Percentiles rank a stretch among this genome's conserved stretches.
Evolutionary conservation across 2,888 invertebrate species (phyloP).

Genomic region (Tupiocoris notatus): DNA sequence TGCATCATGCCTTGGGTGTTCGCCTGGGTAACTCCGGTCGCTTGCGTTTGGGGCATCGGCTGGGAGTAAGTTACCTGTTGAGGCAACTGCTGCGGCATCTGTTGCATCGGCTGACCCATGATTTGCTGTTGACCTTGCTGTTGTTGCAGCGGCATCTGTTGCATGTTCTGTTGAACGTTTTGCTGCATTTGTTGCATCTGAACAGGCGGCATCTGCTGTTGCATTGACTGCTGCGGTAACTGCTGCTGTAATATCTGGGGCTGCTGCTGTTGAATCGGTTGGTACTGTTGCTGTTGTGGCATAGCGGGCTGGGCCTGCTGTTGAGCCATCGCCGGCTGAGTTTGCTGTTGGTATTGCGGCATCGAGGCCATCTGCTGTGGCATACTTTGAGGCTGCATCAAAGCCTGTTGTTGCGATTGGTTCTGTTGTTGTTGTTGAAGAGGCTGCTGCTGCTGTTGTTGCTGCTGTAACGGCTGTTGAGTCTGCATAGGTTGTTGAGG

Average conservation of each 20-base stretch:
- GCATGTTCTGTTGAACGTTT: slow-evolving; percentile 48
- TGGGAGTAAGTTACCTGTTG: slow-evolving; percentile 47
- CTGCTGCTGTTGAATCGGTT: slow-evolving; percentile 51
- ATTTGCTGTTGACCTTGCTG: slow-evolving; percentile 47
- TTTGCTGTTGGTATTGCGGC: slow-evolving; percentile 58
- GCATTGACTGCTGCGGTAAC: slow-evolving; percentile 49
- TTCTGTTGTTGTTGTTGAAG: slow-evolving; percentile 55
- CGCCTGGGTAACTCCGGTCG: slow-evolving; percentile 44
- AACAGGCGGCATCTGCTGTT: slow-evolving; percentile 44
- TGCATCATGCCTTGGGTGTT: slow-evolving; percentile 56
- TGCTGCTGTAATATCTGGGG: slow-evolving; percentile 51
- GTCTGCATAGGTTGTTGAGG: slow-evolving; percentile 49
- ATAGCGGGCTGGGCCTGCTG: slow-evolving; percentile 55
- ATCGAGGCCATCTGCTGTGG: slow-evolving; percentile 58
- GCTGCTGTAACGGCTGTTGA: slow-evolving; percentile 49
- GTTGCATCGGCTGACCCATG: slow-evolving; percentile 47
- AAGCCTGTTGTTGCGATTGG: slow-evolving; percentile 57
- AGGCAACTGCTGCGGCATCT: slow-evolving; percentile 46
- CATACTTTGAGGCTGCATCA: slow-evolving; percentile 47
- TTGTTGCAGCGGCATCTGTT: slow-evolving; percentile 47
- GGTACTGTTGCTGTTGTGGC: slow-evolving; percentile 50
- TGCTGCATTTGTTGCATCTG: slow-evolving; percentile 40
- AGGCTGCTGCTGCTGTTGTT: slow-evolving; percentile 53
- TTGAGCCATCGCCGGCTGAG: no score
- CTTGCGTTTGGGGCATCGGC: slow-evolving; percentile 40